A percentile compares a stretch with the other conserved stretches of the same genome.
Conservation (phyloP, 2,888 invertebrate species). For the Caradrina clavipalpis region DNA sequence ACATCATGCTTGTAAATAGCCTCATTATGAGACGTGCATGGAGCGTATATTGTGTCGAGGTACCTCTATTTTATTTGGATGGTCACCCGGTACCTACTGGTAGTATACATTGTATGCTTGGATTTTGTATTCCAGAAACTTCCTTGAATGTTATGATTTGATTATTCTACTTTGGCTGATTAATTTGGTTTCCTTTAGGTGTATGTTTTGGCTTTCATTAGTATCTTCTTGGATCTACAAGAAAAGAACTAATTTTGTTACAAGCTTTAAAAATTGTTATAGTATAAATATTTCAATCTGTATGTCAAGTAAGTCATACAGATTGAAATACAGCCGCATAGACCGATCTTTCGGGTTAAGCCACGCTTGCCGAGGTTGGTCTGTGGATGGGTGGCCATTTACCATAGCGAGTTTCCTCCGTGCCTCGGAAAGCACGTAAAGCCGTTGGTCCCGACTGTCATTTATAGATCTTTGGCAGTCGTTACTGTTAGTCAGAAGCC, state of each 20-base stretch:
- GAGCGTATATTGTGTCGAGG: constrained; percentile 39
- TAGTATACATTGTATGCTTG: constrained; percentile 10
- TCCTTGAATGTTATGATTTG: neutral
- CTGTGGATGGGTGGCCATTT: too few species aligned
- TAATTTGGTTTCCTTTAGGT: neutral
- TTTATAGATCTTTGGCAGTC: too few species aligned
- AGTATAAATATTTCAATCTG: neutral
- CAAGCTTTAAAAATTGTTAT: neutral
- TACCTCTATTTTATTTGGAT: constrained; percentile 36
- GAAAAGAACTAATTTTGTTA: neutral
- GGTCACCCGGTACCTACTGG: constrained; percentile 15
- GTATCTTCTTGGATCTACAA: neutral
- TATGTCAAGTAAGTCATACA: neutral
- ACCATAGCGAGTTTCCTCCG: too few species aligned
- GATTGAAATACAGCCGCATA: too few species aligned
- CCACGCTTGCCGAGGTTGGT: too few species aligned
- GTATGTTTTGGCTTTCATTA: neutral
- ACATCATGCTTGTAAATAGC: constrained; percentile 64
- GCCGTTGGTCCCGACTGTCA: too few species aligned
- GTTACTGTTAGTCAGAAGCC: too few species aligned
- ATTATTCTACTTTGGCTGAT: neutral
- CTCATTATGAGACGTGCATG: constrained; percentile 60
- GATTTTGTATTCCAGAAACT: constrained; percentile 5
- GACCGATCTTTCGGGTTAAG: too few species aligned
- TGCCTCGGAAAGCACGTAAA: too few species aligned